Evolutionary conservation across 2,797 vertebrate genomes (phyloP), one percentile per base, ranked within the genome.

Genomic region (Falco rusticolus): DNA sequence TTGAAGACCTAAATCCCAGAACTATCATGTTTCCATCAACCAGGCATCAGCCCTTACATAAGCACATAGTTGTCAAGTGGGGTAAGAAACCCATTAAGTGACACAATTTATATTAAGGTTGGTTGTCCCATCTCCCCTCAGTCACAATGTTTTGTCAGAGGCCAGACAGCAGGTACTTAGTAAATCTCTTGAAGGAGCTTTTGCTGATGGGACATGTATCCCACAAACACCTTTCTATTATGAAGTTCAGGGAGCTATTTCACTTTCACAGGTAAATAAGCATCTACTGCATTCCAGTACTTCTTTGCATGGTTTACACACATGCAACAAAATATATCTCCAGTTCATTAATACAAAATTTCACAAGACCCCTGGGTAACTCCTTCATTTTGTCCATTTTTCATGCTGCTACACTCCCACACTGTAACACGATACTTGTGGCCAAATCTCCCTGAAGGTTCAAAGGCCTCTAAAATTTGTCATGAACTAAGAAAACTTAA

Each of bases 381-480:
- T 18, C 37, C 16, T 76, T 37, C 57, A 16, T 61, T 88, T 45
- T 24, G 1, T 13, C 61, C 24, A 19, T 66, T 78, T 77, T 65
- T 19, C 69, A 28, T 14, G 28, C 33, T 41, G 43, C 11, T 26
- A 65, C 10, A 28, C 1, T 22, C n/a, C 12, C 21, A 45, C 34
- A 43, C 18, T 72, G 53, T 63, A 75, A 37, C 7, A 45, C 0
- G 0, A 26, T 5, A 28, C 13, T 34, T 45, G 8, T 3, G 17
- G 31, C 10, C 43, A 77, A 72, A 74, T 16, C 21, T 22, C 41
- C n/a, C 66, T 9, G 6, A 48, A 64, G 16, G 45, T 25, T 72
- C 16, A 84, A 50, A 95, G 77, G 25, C 22, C 22, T 63, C 34
- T 65, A 14, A 39, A 77, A 47, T 70, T 29, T 50, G 37, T 17